Base-by-base conservation (phyloP, 2,113 vertebrate genomes). In the Amia ocellicauda region DNA sequence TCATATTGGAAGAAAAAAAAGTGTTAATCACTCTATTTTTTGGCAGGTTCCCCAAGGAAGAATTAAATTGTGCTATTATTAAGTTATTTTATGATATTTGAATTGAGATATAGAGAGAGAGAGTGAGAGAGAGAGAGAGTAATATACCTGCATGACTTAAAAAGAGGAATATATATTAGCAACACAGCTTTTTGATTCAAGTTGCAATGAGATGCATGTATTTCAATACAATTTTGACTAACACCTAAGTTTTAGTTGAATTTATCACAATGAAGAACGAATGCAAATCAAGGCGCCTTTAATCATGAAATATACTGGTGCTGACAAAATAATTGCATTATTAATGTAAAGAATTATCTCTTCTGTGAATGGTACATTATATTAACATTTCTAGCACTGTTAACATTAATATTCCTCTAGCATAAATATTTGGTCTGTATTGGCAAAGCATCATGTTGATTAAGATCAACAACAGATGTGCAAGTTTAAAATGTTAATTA, bases 361-460 rank as follows among this genome's bases (percentile, higher is more conserved):
- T 66, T 64, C 69, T 69, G 43, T 14, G 42, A 62, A 80, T 80
- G 56, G 74, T 73, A 68, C 67, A 62, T 82, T 78, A 76, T 78
- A 74, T 75, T 75, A 67, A 68, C 60, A 74, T 70, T 72, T 70
- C 63, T 66, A 58, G 63, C 72, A 80, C 80, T 73, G 66, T 64
- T 63, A 62, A 76, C 69, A 85, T 85, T 85, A 80, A 84, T 79
- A 86, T 88, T 87, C 83, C 69, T 72, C 59, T 62, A 66, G 82
- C 73, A 69, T 69, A 63, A 36, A 36, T 36, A 36, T 36, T 36
- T 69, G 68, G 71, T 72, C 78, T 58, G 67, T 83, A 74, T 76
- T 71, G 71, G 70, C 73, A 74, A 82, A 59, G 73, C 85, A 81
- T 66, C 64, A 78, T 78, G 69, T 77, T 77, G 79, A 85, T 86